Base-by-base conservation (phyloP, 37 sponge, comb jelly and placozoan species). In the Chondrilla cf. caribensis region DNA sequence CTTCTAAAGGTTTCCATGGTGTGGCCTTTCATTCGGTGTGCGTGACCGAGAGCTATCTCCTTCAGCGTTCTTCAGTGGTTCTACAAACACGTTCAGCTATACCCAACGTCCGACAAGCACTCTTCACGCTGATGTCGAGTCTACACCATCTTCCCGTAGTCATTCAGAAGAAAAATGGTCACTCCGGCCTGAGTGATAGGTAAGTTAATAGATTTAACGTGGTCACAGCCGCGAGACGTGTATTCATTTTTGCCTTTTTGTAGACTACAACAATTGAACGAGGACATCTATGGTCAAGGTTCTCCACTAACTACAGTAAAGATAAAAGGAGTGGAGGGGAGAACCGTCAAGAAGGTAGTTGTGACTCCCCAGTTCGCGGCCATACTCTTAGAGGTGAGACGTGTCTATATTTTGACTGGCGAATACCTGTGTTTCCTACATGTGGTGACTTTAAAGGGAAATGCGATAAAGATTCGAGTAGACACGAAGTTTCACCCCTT, bases 181-280 rank as follows among this genome's bases (percentile, higher is more conserved):
- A 60, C 68, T 22, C 67, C 0, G 81, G 70, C 15, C 83, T 89
- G 5, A 60, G 60, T 21, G 89, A 89, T 15, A 84, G 81, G 89
- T 89, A 26, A 81, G 73, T 26, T 18, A 21, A 7, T 32, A 18
- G 36, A n/a, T n/a, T n/a, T n/a, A n/a, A n/a, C n/a, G n/a, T n/a
- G n/a, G n/a, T n/a, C n/a, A n/a, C n/a, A n/a, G n/a, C n/a, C n/a
- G n/a, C n/a, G n/a, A n/a, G n/a, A n/a, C n/a, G n/a, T n/a, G n/a
- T n/a, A n/a, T n/a, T n/a, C n/a, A n/a, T n/a, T 62, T 62, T 62
- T 28, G 6, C 29, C 6, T 62, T 62, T n/a, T 15, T n/a, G 7
- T 19, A 62, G 64, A n/a, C 15, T 62, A 28, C 25, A 62, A 15
- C 64, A 28, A 29, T 28, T 62, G 64, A 62, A 28, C 15, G 64